Conservation (phyloP, 2,113 vertebrate genomes). For the Petroica traversi region DNA sequence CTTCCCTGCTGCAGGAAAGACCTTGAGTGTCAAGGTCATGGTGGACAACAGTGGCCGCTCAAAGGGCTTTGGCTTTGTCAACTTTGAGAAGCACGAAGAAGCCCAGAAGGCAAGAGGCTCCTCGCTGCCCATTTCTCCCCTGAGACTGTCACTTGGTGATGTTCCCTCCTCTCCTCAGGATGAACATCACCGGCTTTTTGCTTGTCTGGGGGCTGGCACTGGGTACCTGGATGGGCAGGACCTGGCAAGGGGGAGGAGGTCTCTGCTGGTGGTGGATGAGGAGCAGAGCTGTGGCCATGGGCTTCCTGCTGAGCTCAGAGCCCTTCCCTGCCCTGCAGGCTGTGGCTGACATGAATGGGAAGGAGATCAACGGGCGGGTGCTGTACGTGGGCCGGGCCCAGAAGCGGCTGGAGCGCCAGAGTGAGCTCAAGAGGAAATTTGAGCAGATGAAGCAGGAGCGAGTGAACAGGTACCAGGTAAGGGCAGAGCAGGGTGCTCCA, state of each 20-base stretch:
- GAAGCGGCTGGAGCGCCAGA: conserved; percentile 91
- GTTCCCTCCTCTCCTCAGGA: neutral
- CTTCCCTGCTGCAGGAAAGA: conserved; percentile 78
- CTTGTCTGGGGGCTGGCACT: neutral
- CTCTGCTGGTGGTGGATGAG: neutral
- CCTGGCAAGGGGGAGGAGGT: neutral
- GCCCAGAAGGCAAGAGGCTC: conserved; percentile 86
- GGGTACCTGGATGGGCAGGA: neutral
- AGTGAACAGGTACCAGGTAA: conserved; percentile 91
- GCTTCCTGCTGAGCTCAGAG: neutral
- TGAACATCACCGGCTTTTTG: accelerated
- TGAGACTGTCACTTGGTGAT: neutral
- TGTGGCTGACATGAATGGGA: conserved; percentile 91
- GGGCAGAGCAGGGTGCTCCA: neutral
- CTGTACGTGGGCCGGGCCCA: conserved; percentile 92
- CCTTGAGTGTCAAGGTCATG: conserved; percentile 93
- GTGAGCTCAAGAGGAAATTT: conserved; percentile 89
- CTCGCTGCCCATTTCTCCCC: neutral
- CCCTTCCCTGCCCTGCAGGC: conserved; percentile 71
- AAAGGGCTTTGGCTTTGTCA: conserved; percentile 93
- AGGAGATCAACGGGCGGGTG: conserved; percentile 85
- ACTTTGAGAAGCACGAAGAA: conserved; percentile 91
- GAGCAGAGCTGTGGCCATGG: neutral
- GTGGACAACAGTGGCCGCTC: conserved; percentile 83
- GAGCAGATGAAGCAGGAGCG: conserved; percentile 94